Evolutionary conservation across 2,888 invertebrate species (phyloP).

Genomic region (Drosophila demipolita): DNA sequence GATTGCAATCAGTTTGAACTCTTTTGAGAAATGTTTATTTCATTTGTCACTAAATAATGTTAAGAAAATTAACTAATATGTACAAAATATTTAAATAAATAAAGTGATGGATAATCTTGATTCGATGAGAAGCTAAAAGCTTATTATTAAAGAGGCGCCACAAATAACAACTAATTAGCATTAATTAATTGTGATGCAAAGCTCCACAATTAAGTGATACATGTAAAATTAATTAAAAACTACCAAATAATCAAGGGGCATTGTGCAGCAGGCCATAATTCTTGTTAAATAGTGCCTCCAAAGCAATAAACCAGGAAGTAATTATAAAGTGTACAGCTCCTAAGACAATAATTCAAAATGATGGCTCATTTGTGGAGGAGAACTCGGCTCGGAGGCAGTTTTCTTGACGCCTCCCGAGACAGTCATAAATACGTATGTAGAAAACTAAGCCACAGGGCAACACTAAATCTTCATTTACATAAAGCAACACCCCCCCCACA

Average conservation of each 20-base stretch:
- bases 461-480: constrained; percentile 66
- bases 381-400: neutral
- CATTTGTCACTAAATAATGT: neutral
- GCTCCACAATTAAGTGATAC: neutral
- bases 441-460: constrained; percentile 13
- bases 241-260: neutral
- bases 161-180: neutral
- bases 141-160: neutral
- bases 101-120: neutral
- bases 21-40: neutral
- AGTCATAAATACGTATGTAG: constrained; percentile 37
- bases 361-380: constrained; percentile 14
- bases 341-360: constrained; percentile 35
- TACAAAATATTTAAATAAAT: neutral
- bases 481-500: constrained; percentile 23
- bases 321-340: constrained; percentile 13
- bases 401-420: constrained; percentile 18
- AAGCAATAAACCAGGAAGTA: constrained; percentile 16
- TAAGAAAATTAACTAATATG: neutral
- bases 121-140: neutral
- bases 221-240: neutral
- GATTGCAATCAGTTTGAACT: no score
- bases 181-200: neutral
- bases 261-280: constrained; percentile 9
- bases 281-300: neutral